Evolutionary conservation across 2,797 vertebrate species (phyloP).

Genomic region (Mormyrus hasselquistii): DNA sequence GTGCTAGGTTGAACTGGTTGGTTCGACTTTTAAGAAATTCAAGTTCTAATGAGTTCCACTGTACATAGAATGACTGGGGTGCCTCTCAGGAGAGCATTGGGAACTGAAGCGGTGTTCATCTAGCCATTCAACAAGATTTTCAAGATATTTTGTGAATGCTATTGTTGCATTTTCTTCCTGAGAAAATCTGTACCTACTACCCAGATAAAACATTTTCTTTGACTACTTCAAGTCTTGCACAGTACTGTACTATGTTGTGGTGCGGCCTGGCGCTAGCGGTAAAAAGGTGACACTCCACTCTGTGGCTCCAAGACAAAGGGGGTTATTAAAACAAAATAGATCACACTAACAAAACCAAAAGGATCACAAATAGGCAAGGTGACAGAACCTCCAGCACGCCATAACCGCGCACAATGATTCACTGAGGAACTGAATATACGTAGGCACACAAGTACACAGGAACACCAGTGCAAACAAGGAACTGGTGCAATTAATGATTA

Average conservation of each 20-base stretch:
- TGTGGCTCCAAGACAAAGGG: background rate
- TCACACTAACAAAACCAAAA: background rate
- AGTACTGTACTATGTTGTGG: background rate
- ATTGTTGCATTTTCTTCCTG: background rate
- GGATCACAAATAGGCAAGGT: background rate
- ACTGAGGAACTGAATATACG: background rate
- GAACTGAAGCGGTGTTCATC: too few species aligned
- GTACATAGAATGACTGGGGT: too few species aligned
- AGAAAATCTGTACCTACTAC: background rate
- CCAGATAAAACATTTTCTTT: background rate
- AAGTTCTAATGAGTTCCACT: too few species aligned
- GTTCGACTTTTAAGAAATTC: too few species aligned
- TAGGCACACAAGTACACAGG: background rate
- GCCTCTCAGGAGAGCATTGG: too few species aligned
- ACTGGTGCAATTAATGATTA: background rate
- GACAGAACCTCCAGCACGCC: too few species aligned
- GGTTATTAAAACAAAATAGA: too few species aligned
- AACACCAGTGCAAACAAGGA: background rate
- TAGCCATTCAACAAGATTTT: too few species aligned
- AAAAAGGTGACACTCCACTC: background rate
- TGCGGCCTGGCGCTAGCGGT: background rate
- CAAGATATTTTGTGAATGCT: background rate
- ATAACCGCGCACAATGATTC: too few species aligned
- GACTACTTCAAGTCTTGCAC: background rate
- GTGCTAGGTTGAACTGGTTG: too few species aligned